Evolutionary conservation across 2,888 invertebrate species (phyloP), one percentile per base, ranked within the genome.

Genomic region (Scaptomyza reducta): DNA sequence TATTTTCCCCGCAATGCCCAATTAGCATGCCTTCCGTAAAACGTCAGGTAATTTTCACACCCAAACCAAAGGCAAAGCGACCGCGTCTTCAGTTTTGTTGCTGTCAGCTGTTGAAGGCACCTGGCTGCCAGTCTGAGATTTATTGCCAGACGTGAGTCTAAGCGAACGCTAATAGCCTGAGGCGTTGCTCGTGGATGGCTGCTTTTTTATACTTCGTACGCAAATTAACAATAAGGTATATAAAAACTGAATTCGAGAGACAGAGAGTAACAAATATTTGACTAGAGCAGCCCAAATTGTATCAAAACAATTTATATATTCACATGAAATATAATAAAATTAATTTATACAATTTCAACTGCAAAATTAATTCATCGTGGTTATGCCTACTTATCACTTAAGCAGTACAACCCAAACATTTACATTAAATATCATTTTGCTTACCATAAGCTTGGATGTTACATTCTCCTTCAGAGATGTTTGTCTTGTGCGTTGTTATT

Each of bases 61-160:
- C 45, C 61, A 60, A 54, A 51, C 56, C 49, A 49, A 22, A 9
- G 9, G 16, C 22, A 46, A 25, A 22, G 40, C 65, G 56, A 53
- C 45, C 18, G 40, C 29, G 70, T 54, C 41, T 54, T 54, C 70
- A 77, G 64, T 73, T 47, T 31, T 60, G 44, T 45, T 61, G 38
- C 38, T 62, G 59, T 41, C 38, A 44, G 40, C 41, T 31, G 51
- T 25, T 55, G 47, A 47, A 64, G 63, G 68, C 70, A 65, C 50
- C 65, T 63, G 68, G 49, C 77, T 78, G 84, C 81, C 79, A 81
- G 74, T 64, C 74, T 61, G 64, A 83, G 85, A 83, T 83, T 87
- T 83, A 83, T 83, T 74, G 68, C 77, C 77, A 60, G 83, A 74
- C 64, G 69, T 61, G 74, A 82, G 64, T n/a, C 58, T 35, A 45